Evolutionary conservation across 1,140 invertebrate genomes (phyloP).

Genomic region (Dufourea novaeangliae): DNA sequence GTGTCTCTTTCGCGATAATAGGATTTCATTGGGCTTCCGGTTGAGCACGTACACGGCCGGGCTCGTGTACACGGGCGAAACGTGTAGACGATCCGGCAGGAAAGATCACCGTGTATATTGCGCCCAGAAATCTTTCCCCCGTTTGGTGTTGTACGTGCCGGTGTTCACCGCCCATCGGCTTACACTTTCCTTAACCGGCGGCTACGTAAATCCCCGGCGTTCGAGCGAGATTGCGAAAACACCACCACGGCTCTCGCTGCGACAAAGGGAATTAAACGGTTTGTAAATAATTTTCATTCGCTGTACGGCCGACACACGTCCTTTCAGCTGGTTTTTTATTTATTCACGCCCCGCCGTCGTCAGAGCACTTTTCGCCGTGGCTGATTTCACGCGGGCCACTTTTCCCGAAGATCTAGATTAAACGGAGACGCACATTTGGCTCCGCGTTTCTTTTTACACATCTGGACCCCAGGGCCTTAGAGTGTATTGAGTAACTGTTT

Average conservation of each 20-base stretch:
- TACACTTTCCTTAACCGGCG: constrained; percentile 38
- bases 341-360: too few species aligned
- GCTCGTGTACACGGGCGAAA: constrained; percentile 11
- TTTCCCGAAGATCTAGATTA: too few species aligned
- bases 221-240: constrained; percentile 36
- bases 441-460: too few species aligned
- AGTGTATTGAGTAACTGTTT: too few species aligned
- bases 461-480: too few species aligned
- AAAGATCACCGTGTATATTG: constrained; percentile 37
- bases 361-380: too few species aligned
- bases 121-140: constrained; percentile 29
- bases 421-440: too few species aligned
- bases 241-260: background rate
- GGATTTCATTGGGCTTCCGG: constrained; percentile 30
- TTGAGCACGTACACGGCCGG: constrained; percentile 18
- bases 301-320: background rate
- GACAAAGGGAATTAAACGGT: constrained; percentile 34
- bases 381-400: too few species aligned
- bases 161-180: constrained; percentile 33
- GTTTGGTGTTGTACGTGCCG: constrained; percentile 47
- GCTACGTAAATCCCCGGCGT: constrained; percentile 47
- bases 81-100: constrained; percentile 34
- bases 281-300: constrained; percentile 30
- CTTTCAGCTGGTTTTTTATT: background rate
- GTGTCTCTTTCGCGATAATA: constrained; percentile 42